Evolutionary conservation across 2,888 invertebrate species (phyloP), one percentile per base, ranked within the genome.

Genomic region (Drosophila neotestacea): DNA sequence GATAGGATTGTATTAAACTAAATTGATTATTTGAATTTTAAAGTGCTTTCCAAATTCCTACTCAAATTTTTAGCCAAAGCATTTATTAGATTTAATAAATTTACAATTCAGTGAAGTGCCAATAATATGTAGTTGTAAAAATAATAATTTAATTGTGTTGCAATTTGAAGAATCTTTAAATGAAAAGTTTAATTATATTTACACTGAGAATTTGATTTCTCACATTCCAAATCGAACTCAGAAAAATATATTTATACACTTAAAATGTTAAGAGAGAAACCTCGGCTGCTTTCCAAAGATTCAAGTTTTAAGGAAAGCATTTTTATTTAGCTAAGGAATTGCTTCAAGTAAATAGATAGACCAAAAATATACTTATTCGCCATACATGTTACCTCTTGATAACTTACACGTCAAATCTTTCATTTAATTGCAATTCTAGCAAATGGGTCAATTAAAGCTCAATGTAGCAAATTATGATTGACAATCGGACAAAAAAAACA

Each of bases 381-480:
- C 46, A 30, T 36, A 44, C n/a, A 22, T 22, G 32, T 42, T n/a
- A 34, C 4, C n/a, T n/a, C 5, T 3, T 7, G 1, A 22, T 9
- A 27, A 7, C 16, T 10, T 16, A 16, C 6, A 52, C 41, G 11
- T 34, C 32, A 5, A 38, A n/a, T 34, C 5, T 46, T 10, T 27
- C 46, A 38, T 16, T 36, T 38, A 58, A 47, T 58, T 58, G 38
- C 52, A 11, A 28, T 9, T 9, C 28, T 22, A 54, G 54, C 65
- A 84, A 77, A 72, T 79, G 60, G 89, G 87, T 85, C 87, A 75
- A 76, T 78, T 88, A 70, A 70, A 82, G 76, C 63, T 71, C 73
- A 80, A 82, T 78, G 73, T 82, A 52, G 39, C 73, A 73, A 81
- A 74, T 76, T 71, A 70, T 85, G 84, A 85, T 81, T 81, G 79